Evolutionary conservation across 2,113 vertebrate genomes (phyloP), one percentile per base, ranked within the genome.

Genomic region (Pavo muticus): DNA sequence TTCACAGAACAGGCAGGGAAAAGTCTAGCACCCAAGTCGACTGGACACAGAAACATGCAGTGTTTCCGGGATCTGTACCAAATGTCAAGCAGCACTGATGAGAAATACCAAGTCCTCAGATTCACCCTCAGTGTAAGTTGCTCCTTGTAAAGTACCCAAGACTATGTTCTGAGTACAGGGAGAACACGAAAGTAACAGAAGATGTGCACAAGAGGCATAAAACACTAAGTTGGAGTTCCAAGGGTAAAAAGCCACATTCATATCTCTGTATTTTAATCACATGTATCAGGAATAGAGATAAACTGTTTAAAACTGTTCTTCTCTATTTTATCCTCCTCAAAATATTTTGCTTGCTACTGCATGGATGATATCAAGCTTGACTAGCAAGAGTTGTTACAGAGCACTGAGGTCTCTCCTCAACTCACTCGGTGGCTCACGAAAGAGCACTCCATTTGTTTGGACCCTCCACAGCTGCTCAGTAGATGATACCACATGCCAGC

Each of bases 21-120:
- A 44, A 63, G 27, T 10, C n/a, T 50, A 39, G 59, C 45, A 37
- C 30, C 27, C 27, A 50, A 30, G 19, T 32, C 21, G 8, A 40
- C 44, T 3, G 1, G 42, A 37, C 61, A 63, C 70, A 72, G 9
- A 9, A 63, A 84, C 1, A 0, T 13, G 18, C 6, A 14, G 25
- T 5, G 45, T 54, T 77, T 85, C 63, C 59, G 69, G n/a, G 75
- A 39, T 63, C 47, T 16, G 21, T 27, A 21, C 15, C 37, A 59
- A 39, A 79, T 10, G 27, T 56, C 40, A 11, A 1, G 1, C 17
- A 32, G n/a, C 3, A 2, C 20, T 5, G 0, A 9, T 13, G 24
- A 87, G 50, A 18, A 80, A 72, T 17, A 24, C 13, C 10, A 25
- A 80, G 50, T 57, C 64, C 40, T 60, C 44, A 40, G 14, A 56